Percentiles rank a stretch among this genome's conserved stretches.
Conservation (phyloP, 2,113 vertebrate genomes). For the Arvicanthis niloticus region DNA sequence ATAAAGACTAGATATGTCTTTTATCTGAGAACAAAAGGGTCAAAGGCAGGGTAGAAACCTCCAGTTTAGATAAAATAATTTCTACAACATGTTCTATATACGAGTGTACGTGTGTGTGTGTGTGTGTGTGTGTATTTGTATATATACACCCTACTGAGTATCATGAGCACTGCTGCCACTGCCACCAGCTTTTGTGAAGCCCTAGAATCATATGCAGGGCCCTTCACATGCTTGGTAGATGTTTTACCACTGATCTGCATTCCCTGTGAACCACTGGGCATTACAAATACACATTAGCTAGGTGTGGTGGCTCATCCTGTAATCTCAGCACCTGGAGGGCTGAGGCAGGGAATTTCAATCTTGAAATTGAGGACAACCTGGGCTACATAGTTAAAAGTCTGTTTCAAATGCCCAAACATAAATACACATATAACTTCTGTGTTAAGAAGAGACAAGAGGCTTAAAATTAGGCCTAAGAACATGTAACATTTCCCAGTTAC, state of each 20-base stretch:
- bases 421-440: not conserved
- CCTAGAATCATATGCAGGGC: not conserved
- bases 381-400: not conserved
- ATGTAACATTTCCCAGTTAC: not conserved
- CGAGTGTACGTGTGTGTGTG: too few relatives aligned
- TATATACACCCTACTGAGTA: not conserved
- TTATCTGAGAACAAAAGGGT: too few relatives aligned
- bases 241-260: not conserved
- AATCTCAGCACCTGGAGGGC: not conserved
- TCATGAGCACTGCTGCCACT: not conserved
- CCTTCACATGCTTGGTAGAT: not conserved
- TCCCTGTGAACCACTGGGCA: not conserved
- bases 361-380: not conserved
- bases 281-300: not conserved
- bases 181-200: too few relatives aligned
- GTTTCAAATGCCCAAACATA: not conserved
- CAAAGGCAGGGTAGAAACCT: too few relatives aligned
- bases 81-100: too few relatives aligned
- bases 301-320: too few relatives aligned
- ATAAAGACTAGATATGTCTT: too few relatives aligned
- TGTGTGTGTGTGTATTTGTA: too few relatives aligned
- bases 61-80: too few relatives aligned
- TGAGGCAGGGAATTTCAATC: not conserved
- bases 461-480: not conserved
- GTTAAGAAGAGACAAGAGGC: not conserved